Base-by-base conservation (phyloP, 2,797 vertebrate genomes). In the Hoplostethus atlanticus region DNA sequence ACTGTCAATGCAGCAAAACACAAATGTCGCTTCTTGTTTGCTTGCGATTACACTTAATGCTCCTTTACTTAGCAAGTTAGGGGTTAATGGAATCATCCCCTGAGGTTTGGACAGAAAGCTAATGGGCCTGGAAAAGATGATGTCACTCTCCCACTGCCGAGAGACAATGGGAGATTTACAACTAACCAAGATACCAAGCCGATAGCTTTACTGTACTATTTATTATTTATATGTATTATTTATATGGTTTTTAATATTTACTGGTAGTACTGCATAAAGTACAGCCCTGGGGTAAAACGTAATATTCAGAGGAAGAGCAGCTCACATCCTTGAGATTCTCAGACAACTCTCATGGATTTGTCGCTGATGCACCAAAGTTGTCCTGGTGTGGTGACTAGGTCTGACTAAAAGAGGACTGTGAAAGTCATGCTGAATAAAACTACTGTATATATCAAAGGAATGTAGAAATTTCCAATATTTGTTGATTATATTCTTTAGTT, bases 101-200 rank as follows among this genome's bases (percentile, higher is more conserved):
- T 34, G 91, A 84, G 94, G 80, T 89, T 77, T 80, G 57, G 62
- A 56, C 63, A 73, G 72, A 76, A 86, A 83, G 88, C 92, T 94
- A 95, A 95, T 95, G 91, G 91, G 66, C 80, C 71, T 72, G 84
- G 71, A 83, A 72, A 80, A 88, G 83, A 91, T 95, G 92, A 94
- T 93, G 87, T 95, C 92, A 95, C 89, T 81, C 80, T 68, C 73
- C 83, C 71, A 77, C 75, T 68, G 69, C 77, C 71, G 58, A 86
- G 76, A 90, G 80, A 89, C 80, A 80, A 71, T 72, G 53, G 77
- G 77, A 61, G 73, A 88, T 92, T 92, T 91, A 90, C 69, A 36
- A 66, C 64, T 73, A 75, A 53, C 69, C 44, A 74, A 73, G 66
- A 73, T 80, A 70, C 55, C 52, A 59, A 46, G 65, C 64, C 68